Conservation (phyloP, 1,140 invertebrate genomes). For the Bombus turneri region DNA sequence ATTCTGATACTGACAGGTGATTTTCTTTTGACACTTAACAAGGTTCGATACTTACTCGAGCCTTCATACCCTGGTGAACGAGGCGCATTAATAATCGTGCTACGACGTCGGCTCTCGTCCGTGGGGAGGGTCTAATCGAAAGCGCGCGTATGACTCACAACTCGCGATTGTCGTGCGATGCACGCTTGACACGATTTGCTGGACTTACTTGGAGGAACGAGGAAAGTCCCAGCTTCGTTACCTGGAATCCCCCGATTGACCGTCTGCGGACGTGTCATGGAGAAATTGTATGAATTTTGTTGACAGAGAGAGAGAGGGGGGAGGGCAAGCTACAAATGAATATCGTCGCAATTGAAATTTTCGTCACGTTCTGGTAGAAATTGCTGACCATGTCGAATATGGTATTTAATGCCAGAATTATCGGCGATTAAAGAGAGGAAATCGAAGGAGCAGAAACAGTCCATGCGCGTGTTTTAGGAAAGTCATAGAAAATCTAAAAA, state of each 20-base stretch:
- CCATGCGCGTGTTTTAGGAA: not conserved
- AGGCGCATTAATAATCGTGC: conserved; percentile 44
- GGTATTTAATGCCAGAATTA: no score
- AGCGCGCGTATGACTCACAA: conserved; percentile 56
- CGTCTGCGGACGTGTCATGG: conserved; percentile 10
- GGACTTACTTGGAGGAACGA: conserved; percentile 57
- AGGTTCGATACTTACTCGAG: not conserved
- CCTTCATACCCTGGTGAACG: not conserved
- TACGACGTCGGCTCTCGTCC: not conserved
- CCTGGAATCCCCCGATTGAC: conserved; percentile 49
- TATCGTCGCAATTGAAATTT: not conserved
- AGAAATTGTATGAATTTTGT: not conserved
- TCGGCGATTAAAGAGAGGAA: not conserved
- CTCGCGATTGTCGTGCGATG: conserved; percentile 58
- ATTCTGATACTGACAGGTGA: not conserved
- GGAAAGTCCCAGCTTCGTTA: conserved; percentile 63
- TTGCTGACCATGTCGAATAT: no score
- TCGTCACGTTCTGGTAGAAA: not conserved
- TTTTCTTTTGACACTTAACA: not conserved
- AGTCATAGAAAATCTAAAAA: no score
- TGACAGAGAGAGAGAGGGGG: not conserved
- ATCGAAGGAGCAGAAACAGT: not conserved
- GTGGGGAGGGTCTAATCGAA: conserved; percentile 39
- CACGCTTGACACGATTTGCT: conserved; percentile 65
- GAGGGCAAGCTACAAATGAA: no score